A percentile compares a stretch with the other conserved stretches of the same genome.
These are phyloP conservation scores for Candoia aspera DNA, from an alignment of 2,113 vertebrate genomes.

Conservation along the genomic window DNA sequence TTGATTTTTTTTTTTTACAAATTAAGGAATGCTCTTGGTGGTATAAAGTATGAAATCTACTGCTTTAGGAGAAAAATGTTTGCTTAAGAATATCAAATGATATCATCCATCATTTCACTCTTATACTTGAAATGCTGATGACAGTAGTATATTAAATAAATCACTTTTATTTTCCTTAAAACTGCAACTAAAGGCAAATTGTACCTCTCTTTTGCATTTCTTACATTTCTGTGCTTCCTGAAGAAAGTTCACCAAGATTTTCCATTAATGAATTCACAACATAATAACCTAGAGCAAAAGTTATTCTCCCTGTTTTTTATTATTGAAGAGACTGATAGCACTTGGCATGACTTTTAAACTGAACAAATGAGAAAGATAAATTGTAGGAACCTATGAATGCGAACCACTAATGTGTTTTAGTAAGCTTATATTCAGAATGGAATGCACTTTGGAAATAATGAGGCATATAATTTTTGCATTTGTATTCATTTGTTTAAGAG, in stretches of 20 bases:
- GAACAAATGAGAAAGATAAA: constrained; percentile 3
- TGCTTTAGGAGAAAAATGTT: not conserved
- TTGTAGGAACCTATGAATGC: not conserved
- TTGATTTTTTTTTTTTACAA: not conserved
- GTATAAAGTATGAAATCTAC: not conserved
- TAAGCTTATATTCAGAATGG: constrained; percentile 4
- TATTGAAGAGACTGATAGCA: not conserved
- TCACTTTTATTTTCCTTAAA: not conserved
- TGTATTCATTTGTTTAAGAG: not conserved
- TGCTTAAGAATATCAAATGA: not conserved
- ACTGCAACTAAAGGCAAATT: not conserved
- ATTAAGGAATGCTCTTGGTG: not conserved
- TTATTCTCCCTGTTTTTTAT: not conserved
- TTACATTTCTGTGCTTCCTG: not conserved
- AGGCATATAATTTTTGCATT: constrained; percentile 7
- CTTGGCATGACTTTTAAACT: not conserved
- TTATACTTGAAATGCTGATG: not conserved
- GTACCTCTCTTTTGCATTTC: not conserved
- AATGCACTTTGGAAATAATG: constrained; percentile 11
- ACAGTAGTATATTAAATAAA: not conserved
- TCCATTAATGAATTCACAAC: not conserved
- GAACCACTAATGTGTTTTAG: not conserved
- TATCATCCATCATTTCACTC: not conserved
- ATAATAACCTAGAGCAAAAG: not conserved
- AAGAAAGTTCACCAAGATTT: not conserved